Evolutionary conservation across 2,113 vertebrate species (phyloP).

Genomic region (Pionites leucogaster): DNA sequence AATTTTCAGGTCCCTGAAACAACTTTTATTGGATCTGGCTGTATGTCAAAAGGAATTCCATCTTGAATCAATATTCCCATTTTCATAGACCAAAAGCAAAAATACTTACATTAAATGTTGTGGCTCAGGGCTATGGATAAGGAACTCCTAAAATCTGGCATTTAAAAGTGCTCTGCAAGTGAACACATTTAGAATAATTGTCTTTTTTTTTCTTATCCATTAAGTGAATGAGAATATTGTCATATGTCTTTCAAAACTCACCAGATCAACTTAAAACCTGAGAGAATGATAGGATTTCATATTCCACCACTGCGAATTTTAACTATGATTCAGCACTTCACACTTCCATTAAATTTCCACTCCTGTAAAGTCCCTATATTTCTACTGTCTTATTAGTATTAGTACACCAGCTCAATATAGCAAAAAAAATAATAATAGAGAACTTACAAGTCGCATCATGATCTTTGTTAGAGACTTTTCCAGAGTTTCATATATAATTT

Average conservation of each 20-base stretch:
- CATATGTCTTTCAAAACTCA: not conserved
- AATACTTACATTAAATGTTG: not conserved
- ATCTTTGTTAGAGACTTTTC: not conserved
- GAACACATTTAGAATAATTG: not conserved
- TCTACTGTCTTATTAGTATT: not conserved
- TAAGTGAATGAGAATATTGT: not conserved
- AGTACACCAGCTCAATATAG: not conserved
- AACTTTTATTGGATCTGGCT: not conserved
- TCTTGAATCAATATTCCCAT: not conserved
- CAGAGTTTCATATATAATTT: not conserved
- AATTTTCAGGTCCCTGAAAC: not conserved
- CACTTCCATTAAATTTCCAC: not conserved
- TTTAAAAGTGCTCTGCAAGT: not conserved
- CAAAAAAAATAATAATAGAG: not conserved
- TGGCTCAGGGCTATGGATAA: not conserved
- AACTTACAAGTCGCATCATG: not conserved
- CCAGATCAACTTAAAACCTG: not conserved
- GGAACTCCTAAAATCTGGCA: not conserved
- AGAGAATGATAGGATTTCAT: not conserved
- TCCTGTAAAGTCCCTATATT: not conserved
- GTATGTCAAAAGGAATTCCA: not conserved
- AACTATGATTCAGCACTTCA: not conserved
- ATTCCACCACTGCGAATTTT: not conserved
- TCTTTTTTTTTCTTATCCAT: not conserved
- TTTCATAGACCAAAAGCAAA: not conserved